phyloP scores from a whole-genome alignment of 2,797 vertebrate species.

The Oreortyx pictus region DNA sequence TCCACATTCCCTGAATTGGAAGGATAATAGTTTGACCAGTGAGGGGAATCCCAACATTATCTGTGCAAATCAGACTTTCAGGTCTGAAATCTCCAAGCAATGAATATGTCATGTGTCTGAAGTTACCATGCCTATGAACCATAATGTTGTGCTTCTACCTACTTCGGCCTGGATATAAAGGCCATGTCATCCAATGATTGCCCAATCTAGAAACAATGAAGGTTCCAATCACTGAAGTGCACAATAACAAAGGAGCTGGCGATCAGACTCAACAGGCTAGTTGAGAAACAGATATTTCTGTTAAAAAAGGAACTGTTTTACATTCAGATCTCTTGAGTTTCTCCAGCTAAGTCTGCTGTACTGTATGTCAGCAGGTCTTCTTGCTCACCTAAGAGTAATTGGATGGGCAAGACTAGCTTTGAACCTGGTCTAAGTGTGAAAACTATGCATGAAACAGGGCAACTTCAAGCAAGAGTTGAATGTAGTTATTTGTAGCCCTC shows the following conservation, averaged over 20 bases:
- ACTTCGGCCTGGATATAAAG: background rate
- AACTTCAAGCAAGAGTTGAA: constrained; percentile 9
- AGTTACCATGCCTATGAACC: background rate
- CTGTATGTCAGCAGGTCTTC: background rate
- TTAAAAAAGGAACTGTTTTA: background rate
- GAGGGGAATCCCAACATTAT: background rate
- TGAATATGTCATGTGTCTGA: background rate
- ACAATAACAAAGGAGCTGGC: background rate
- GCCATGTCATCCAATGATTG: background rate
- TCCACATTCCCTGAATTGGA: constrained; percentile 3
- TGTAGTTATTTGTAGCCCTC: background rate
- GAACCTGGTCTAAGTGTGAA: constrained; percentile 1
- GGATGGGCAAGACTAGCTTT: background rate
- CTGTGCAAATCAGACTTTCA: background rate
- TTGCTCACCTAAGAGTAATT: background rate
- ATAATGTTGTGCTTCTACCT: background rate
- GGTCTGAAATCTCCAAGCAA: background rate
- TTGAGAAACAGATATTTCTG: background rate
- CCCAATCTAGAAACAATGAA: background rate
- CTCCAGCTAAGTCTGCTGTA: background rate
- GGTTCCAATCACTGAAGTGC: background rate
- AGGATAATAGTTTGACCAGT: background rate
- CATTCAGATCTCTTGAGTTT: background rate
- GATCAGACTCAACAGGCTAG: background rate
- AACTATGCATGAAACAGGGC: background rate